Evolutionary conservation across 2,797 vertebrate species (phyloP), one percentile per base, ranked within the genome.

Genomic region (Pteronotus mesoamericanus): DNA sequence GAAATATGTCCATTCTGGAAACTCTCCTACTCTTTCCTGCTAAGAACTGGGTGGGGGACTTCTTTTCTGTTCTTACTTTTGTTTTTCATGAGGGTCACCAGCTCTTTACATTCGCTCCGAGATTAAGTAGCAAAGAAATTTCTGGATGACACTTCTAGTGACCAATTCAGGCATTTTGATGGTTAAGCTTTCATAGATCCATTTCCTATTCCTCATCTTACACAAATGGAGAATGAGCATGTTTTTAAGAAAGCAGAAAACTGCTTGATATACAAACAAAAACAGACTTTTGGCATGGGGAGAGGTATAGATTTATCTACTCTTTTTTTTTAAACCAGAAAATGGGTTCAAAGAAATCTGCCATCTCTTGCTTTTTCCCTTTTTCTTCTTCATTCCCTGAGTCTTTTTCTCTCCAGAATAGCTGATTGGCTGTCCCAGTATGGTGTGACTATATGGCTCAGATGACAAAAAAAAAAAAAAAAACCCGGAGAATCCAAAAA

Each of bases 121-220:
- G 34, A 96, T 57, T 46, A 93, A 48, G 89, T 18, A 95, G 21
- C 48, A 88, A 94, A 94, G 11, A 91, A 88, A 84, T 93, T 95
- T 82, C 77, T 68, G 26, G 51, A 61, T 79, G 34, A 32, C 57
- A 80, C 85, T 51, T 96, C 86, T 84, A 77, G 24, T 83, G 72
- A 66, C 68, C 48, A 78, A 90, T 44, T n/a, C 59, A 78, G 89
- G 46, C 11, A 66, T 89, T 94, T 80, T 90, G 86, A 83, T 64
- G 83, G 80, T 86, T 94, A 69, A 21, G 34, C 22, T 88, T 51
- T 85, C 22, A 75, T 42, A 90, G 64, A 61, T 87, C 66, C 44
- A 72, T 66, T 94, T 91, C 84, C 57, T 94, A 64, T 75, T 93
- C 26, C 24, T 93, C 51, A 53, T 55, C 39, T 82, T 66, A 69